Base-by-base conservation (phyloP, 2,797 vertebrate species). In the Hapalemur alaotrensis region DNA sequence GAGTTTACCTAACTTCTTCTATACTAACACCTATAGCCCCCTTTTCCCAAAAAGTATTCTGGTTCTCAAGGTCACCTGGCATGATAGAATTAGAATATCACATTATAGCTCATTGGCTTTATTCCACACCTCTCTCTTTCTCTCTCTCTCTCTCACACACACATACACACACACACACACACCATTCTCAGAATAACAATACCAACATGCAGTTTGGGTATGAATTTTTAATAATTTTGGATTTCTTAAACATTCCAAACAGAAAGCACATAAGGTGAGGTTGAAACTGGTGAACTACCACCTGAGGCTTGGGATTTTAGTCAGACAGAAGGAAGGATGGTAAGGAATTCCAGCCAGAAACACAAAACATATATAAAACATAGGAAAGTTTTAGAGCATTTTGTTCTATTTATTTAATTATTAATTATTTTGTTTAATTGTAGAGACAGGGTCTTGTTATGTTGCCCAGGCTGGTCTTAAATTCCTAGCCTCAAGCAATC, bases 191-290 rank as follows among this genome's bases (percentile, higher is more conserved):
- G 30, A 93, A 80, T 75, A 90, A 70, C 17, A 57, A 28, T 70
- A 76, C 41, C 28, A 79, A 61, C 5, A 9, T 61, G 43, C 4
- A 48, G 22, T 52, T 57, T 83, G 22, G 11, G 30, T 32, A 38
- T 70, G 17, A 80, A 92, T 70, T 91, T 93, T 97, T 69, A 83
- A 59, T 79, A 59, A 79, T 67, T 63, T 78, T 48, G n/a, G 63
- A 76, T 38, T 43, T 88, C 46, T 73, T 92, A 63, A 89, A 75
- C 69, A 93, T 87, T 79, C 14, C n/a, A 72, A 30, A 85, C 30
- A 85, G 46, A 79, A 91, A 89, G 67, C 38, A 70, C 43, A 72
- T 54, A 46, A 84, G 54, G 38, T 83, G 7, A 91, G 54, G 20
- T 81, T 75, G 46, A 78, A 63, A 63, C 20, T 70, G 61, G 35